A percentile compares a stretch with the other conserved stretches of the same genome.
Conservation (phyloP, 2,113 vertebrate species). For the Boleophthalmus pectinirostris region DNA sequence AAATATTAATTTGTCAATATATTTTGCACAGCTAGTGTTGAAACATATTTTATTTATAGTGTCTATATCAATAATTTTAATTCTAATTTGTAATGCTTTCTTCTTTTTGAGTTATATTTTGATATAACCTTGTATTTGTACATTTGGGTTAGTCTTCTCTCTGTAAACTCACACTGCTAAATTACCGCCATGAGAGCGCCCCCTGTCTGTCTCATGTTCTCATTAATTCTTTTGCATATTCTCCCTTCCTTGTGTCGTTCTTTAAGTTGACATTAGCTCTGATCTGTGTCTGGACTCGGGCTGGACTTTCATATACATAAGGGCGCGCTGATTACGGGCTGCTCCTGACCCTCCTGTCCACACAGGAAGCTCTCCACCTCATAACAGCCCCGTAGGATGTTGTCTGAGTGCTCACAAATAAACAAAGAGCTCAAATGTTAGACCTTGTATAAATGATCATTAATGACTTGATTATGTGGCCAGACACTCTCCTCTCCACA, state of each 20-base stretch:
- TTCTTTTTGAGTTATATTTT: neutral
- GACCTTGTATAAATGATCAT: slow-evolving; percentile 76
- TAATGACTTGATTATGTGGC: slow-evolving; percentile 74
- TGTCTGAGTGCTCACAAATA: slow-evolving; percentile 67
- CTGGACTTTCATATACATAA: slow-evolving; percentile 30
- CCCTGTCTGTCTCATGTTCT: slow-evolving; percentile 65
- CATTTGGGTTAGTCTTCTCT: too few species aligned
- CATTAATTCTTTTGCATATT: slow-evolving; percentile 68
- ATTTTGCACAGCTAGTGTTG: too few species aligned
- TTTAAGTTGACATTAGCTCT: slow-evolving; percentile 71
- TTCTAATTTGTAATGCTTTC: neutral
- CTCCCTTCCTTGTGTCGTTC: slow-evolving; percentile 66
- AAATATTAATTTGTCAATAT: too few species aligned
- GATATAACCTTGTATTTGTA: too few species aligned
- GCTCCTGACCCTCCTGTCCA: slow-evolving; percentile 66
- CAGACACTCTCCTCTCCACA: slow-evolving; percentile 63
- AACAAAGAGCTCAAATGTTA: slow-evolving; percentile 76
- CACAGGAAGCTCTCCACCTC: slow-evolving; percentile 56
- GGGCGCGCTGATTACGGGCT: slow-evolving; percentile 59
- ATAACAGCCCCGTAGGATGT: slow-evolving; percentile 72
- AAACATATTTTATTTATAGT: too few species aligned
- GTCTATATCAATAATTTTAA: too few species aligned
- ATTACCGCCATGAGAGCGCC: slow-evolving; percentile 62
- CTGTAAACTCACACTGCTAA: slow-evolving; percentile 26
- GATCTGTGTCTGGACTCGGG: slow-evolving; percentile 42